phyloP scores from a whole-genome alignment of 2,113 vertebrate genomes.

The Platycercus adscitus region DNA sequence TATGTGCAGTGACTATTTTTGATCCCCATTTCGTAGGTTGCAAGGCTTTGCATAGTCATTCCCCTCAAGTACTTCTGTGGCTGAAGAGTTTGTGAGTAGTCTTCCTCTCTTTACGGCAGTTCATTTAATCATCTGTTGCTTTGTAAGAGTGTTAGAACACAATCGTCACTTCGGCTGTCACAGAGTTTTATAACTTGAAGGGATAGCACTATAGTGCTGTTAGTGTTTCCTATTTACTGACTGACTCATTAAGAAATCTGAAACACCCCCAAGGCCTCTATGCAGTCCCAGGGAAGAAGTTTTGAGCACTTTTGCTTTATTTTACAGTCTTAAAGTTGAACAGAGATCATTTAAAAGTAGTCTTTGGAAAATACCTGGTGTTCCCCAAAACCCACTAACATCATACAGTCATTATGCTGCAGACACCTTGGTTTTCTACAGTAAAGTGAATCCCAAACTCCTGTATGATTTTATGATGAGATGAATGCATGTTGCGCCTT shows the following conservation, averaged over 20 bases:
- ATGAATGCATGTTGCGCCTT: neutral
- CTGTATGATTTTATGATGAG: neutral
- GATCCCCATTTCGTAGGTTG: neutral
- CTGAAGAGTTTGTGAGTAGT: neutral
- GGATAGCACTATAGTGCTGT: neutral
- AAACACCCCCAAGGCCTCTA: neutral
- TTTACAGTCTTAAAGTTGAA: neutral
- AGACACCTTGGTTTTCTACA: neutral
- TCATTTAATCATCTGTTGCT: neutral
- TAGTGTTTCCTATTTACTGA: neutral
- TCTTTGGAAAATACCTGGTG: neutral
- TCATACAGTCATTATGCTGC: neutral
- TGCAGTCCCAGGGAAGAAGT: neutral
- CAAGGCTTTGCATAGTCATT: neutral
- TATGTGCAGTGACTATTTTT: neutral
- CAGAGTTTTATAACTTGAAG: neutral
- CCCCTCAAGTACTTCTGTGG: neutral
- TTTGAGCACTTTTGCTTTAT: neutral
- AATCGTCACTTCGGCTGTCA: neutral
- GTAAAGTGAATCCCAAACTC: neutral
- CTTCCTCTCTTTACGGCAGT: neutral
- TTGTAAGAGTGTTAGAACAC: neutral
- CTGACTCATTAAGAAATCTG: neutral
- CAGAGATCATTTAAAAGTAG: neutral
- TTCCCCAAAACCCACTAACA: neutral